These are phyloP conservation scores for Eupsilia transversa DNA, from an alignment of 2,888 invertebrate genomes.

Conservation along the genomic window DNA sequence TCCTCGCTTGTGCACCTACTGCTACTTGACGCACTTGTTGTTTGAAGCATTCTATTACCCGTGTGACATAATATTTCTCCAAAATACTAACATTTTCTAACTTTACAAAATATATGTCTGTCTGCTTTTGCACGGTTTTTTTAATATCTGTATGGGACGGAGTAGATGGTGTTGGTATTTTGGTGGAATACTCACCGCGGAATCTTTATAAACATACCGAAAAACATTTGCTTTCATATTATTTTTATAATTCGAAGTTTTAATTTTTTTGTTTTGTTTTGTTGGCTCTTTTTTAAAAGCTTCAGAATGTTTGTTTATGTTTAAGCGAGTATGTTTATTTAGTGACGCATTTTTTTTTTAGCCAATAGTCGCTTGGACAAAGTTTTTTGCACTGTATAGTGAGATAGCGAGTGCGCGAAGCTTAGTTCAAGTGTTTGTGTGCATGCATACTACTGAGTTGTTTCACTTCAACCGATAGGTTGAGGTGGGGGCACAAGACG, in stretches of 20 bases:
- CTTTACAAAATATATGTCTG: conserved; percentile 68
- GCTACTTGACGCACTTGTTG: conserved; percentile 79
- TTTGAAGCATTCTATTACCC: conserved; percentile 74
- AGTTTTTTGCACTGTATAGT: conserved; percentile 81
- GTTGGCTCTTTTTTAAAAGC: background rate
- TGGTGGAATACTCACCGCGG: conserved; percentile 85
- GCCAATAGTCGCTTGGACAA: conserved; percentile 84
- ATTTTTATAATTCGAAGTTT: background rate
- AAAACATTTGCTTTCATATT: background rate
- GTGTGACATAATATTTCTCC: conserved; percentile 83
- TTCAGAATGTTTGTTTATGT: conserved; percentile 10
- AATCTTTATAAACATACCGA: conserved; percentile 82
- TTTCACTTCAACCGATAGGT: conserved; percentile 88
- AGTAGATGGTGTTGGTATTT: conserved; percentile 90
- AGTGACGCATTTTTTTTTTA: conserved; percentile 66
- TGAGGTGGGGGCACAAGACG: conserved; percentile 77
- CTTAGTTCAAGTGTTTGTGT: conserved; percentile 85
- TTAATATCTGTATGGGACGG: conserved; percentile 76
- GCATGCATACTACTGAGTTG: conserved; percentile 87
- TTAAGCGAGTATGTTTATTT: conserved; percentile 83
- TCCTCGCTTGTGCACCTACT: conserved; percentile 83
- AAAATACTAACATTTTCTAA: conserved; percentile 90
- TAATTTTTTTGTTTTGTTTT: background rate
- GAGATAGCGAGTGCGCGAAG: conserved; percentile 77
- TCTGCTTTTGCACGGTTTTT: conserved; percentile 81